Evolutionary conservation across 2,888 invertebrate species (phyloP), one percentile per base, ranked within the genome.

Genomic region (Altica lythri): DNA sequence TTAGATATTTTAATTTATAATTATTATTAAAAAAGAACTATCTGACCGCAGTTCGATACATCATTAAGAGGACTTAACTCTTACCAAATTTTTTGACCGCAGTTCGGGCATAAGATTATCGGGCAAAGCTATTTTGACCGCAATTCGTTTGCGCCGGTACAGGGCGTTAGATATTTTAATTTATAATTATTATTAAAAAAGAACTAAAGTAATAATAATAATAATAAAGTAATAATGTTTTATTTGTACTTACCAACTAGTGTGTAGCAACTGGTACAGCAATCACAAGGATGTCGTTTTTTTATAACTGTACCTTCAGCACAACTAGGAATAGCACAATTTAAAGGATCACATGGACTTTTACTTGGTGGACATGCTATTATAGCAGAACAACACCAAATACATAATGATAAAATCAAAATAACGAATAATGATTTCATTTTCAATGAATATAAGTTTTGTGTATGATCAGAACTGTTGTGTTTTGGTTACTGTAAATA

Each of bases 361-460:
- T 22, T 14, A 4, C 2, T 19, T 25, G 22, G 22, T 22, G 40
- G 22, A 12, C 40, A 40, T 12, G 3, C 25, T 12, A 40, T 13
- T n/a, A 22, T 40, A 40, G 40, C 40, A 25, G 40, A 40, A 14
- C 22, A 22, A 9, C 12, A 5, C 12, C 40, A 40, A 40, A 40
- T 10, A 12, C 25, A 40, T 6, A 40, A 4, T 13, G 25, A 19
- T 10, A 40, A 2, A 6, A 40, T 12, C 19, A 22, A 10, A 9
- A 9, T 10, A 2, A 17, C 19, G 13, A 40, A 25, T 13, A 40
- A 12, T 25, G 22, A 3, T 22, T 40, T 40, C 40, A 40, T 40
- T 22, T 40, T 22, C 6, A n/a, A n/a, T n/a, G n/a, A n/a, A n/a
- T n/a, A n/a, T n/a, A n/a, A n/a, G n/a, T n/a, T n/a, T n/a, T n/a